Conservation (phyloP, 2,888 invertebrate genomes). For the Tricholauxania praeusta region DNA sequence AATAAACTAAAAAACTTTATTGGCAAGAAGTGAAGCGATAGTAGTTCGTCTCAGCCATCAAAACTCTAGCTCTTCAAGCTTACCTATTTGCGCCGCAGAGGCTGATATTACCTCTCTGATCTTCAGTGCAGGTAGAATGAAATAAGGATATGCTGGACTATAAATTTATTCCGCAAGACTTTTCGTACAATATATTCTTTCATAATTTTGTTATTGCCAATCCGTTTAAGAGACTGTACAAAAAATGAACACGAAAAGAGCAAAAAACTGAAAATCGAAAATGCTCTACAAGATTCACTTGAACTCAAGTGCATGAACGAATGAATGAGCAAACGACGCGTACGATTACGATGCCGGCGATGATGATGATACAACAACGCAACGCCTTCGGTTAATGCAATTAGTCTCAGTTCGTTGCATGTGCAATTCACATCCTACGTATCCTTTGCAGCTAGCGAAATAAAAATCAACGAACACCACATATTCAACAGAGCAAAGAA, state of each 20-base stretch:
- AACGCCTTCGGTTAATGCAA: constrained; percentile 46
- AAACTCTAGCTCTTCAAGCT: no score
- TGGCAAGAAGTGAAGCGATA: no score
- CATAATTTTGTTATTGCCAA: no score
- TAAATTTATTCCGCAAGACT: no score
- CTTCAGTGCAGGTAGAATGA: background rate
- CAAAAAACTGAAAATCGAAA: background rate
- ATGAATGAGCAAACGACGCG: no score
- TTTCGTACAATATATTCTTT: no score
- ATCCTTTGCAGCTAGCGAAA: constrained; percentile 6
- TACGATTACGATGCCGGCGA: no score
- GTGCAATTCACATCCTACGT: constrained; percentile 31
- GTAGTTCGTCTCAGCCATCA: no score
- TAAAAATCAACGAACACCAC: background rate
- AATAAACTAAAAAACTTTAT: no score
- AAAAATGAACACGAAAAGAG: background rate
- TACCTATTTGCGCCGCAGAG: no score
- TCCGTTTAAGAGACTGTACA: background rate
- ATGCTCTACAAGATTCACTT: constrained; percentile 13
- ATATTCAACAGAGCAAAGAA: background rate
- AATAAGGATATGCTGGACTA: background rate
- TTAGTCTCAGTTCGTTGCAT: constrained; percentile 50
- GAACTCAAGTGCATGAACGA: background rate
- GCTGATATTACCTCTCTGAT: background rate
- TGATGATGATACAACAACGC: background rate